phyloP scores from a whole-genome alignment of 1,140 invertebrate genomes.

The Drosophila littoralis region DNA sequence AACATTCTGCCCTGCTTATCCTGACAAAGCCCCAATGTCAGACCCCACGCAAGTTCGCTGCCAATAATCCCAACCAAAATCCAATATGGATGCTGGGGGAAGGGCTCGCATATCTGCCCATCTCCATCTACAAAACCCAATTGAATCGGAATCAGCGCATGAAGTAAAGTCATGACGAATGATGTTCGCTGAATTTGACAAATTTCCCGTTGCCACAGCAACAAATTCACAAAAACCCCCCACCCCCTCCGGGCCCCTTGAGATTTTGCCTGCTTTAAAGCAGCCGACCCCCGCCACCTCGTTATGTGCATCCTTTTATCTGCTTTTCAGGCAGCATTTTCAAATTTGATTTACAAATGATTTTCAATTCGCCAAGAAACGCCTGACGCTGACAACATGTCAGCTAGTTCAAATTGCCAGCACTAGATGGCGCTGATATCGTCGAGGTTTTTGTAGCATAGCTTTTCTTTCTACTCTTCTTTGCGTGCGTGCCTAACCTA shows the following conservation, averaged over 20 bases:
- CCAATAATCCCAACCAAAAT: slow-evolving; percentile 26
- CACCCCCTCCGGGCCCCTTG: not conserved
- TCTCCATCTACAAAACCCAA: slow-evolving; percentile 17
- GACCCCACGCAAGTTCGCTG: slow-evolving; percentile 20
- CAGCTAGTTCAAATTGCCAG: slow-evolving; percentile 22
- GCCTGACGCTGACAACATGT: slow-evolving; percentile 32
- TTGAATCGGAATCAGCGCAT: slow-evolving; percentile 41
- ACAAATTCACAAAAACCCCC: not conserved
- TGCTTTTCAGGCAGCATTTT: slow-evolving; percentile 48
- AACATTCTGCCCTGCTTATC: slow-evolving; percentile 12
- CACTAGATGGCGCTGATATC: slow-evolving; percentile 19
- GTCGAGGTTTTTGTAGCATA: not conserved
- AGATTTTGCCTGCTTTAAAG: not conserved
- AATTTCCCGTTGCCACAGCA: slow-evolving; percentile 52
- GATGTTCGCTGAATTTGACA: slow-evolving; percentile 64
- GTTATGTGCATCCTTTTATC: slow-evolving; percentile 53
- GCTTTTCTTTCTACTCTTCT: slow-evolving; percentile 5
- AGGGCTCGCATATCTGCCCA: not conserved
- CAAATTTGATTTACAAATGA: slow-evolving; percentile 70
- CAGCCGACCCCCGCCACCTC: slow-evolving; percentile 14
- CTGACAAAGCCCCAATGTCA: slow-evolving; percentile 27
- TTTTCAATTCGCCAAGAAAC: slow-evolving; percentile 49
- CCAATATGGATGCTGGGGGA: not conserved
- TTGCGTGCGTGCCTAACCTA: slow-evolving; percentile 14
- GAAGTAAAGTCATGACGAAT: slow-evolving; percentile 56